Conservation (phyloP, 2,113 vertebrate genomes). For the Campylorhamphus procurvoides region DNA sequence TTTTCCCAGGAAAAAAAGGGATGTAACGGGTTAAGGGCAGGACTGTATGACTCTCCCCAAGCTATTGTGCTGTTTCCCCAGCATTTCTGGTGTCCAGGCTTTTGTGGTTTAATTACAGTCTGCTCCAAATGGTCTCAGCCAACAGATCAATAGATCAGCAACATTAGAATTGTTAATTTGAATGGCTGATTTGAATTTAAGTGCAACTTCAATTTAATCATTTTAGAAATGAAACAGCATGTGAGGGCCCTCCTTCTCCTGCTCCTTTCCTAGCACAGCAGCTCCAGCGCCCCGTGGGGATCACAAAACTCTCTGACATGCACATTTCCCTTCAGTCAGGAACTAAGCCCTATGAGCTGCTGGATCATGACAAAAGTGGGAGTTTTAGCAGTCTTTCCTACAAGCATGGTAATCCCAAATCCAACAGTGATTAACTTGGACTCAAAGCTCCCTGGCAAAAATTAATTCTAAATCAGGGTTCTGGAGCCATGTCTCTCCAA, state of each 20-base stretch:
- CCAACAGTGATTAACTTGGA: conserved; percentile 56
- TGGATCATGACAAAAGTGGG: conserved; percentile 52
- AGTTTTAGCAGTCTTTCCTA: conserved; percentile 48
- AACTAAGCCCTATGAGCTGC: conserved; percentile 45
- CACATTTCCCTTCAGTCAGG: conserved; percentile 41
- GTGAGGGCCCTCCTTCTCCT: background rate
- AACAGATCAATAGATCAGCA: conserved; percentile 67
- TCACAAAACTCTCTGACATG: conserved; percentile 18
- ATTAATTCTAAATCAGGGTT: conserved; percentile 52
- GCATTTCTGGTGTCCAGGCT: conserved; percentile 21
- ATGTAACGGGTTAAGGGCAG: conserved; percentile 3
- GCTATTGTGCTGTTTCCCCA: conserved; percentile 20
- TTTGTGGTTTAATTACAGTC: conserved; percentile 68
- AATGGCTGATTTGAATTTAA: conserved; percentile 69
- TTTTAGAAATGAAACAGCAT: conserved; percentile 15
- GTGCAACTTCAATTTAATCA: conserved; percentile 63
- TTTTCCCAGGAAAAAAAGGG: background rate
- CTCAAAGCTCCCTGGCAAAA: conserved; percentile 49
- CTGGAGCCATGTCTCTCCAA: conserved; percentile 22
- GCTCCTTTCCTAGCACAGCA: background rate
- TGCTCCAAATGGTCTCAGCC: conserved; percentile 53
- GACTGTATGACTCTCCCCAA: background rate
- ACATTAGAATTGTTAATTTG: conserved; percentile 70
- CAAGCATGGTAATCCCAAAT: conserved; percentile 55
- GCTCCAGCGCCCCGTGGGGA: background rate